phyloP scores from a whole-genome alignment of 2,113 vertebrate genomes.

The Seriola rivoliana region DNA sequence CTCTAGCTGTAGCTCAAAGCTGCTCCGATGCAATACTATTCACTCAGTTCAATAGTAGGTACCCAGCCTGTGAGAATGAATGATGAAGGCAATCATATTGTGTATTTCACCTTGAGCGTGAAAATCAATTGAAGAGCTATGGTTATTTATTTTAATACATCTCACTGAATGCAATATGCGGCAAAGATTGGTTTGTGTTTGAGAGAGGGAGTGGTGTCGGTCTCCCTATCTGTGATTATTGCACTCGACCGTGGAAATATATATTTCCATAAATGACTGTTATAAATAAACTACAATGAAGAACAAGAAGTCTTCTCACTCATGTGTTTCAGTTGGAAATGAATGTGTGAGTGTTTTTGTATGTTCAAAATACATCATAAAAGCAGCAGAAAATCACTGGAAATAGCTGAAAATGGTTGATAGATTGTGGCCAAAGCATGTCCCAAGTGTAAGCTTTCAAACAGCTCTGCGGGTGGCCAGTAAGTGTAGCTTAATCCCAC shows the following conservation, averaged over 20 bases:
- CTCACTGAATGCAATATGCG: conserved; percentile 70
- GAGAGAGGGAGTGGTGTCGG: conserved; percentile 12
- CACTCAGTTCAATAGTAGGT: conserved; percentile 68
- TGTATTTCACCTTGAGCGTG: conserved; percentile 67
- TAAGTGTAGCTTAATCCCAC: conserved; percentile 61
- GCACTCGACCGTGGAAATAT: conserved; percentile 81
- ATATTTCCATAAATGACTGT: conserved; percentile 82
- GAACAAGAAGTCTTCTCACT: conserved; percentile 28
- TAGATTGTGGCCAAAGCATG: background rate
- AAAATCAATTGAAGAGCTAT: conserved; percentile 56
- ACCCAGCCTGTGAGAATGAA: conserved; percentile 68
- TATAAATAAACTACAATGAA: conserved; percentile 77
- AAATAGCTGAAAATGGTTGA: background rate
- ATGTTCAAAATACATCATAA: background rate
- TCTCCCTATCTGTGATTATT: conserved; percentile 69
- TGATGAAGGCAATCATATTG: conserved; percentile 81
- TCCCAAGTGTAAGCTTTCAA: conserved; percentile 11
- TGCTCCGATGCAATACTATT: conserved; percentile 74
- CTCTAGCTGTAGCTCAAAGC: conserved; percentile 65
- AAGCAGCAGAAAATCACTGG: background rate
- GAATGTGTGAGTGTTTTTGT: background rate
- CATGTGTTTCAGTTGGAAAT: conserved; percentile 2
- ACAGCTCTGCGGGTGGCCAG: conserved; percentile 35
- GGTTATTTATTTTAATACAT: conserved; percentile 83
- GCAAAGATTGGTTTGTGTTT: conserved; percentile 53